phyloP scores from a whole-genome alignment of 2,888 invertebrate genomes.

The Tetranychus truncatus region DNA sequence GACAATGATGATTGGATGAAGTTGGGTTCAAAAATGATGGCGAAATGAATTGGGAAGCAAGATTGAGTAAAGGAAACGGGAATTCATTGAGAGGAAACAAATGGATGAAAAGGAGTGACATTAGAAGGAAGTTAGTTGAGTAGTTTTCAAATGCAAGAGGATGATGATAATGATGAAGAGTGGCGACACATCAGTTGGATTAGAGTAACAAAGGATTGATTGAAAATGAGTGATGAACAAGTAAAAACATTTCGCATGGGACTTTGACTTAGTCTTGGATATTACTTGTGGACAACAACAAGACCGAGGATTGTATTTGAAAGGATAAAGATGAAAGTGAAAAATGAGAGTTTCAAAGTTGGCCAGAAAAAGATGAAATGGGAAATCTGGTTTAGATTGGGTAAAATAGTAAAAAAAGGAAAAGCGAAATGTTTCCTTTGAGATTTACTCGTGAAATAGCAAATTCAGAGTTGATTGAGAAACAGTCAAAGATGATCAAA shows the following conservation, averaged over 20 bases:
- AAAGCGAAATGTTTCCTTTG: too few relatives aligned
- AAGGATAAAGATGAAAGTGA: too few relatives aligned
- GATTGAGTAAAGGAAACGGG: background rate
- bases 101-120: background rate
- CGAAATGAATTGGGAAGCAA: background rate
- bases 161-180: background rate
- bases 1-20: background rate
- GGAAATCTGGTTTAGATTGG: too few relatives aligned
- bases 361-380: too few relatives aligned
- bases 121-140: background rate
- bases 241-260: background rate
- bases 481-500: too few relatives aligned
- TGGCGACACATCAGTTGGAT: too few relatives aligned
- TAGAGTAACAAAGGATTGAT: background rate
- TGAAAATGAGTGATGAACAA: background rate
- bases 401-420: too few relatives aligned
- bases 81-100: slow-evolving; percentile 6
- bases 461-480: too few relatives aligned
- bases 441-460: too few relatives aligned
- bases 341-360: too few relatives aligned
- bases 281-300: too few relatives aligned
- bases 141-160: background rate
- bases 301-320: too few relatives aligned
- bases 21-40: background rate
- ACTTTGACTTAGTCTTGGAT: background rate